These are phyloP conservation scores for Holacanthella duospinosa DNA, from an alignment of 2,888 invertebrate species.

Conservation along the genomic window DNA sequence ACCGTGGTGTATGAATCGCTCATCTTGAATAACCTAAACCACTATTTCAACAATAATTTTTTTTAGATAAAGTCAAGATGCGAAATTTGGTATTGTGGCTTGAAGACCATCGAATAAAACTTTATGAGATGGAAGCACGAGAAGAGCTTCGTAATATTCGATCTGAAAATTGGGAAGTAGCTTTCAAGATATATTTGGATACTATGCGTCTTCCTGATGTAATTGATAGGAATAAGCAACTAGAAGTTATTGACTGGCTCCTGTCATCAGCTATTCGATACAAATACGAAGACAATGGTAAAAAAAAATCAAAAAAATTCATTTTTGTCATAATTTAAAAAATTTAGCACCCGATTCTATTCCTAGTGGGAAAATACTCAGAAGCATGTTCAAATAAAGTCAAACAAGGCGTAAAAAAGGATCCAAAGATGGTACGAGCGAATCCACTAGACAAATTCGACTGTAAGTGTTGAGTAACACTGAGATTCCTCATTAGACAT, in stretches of 20 bases:
- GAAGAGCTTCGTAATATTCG: conserved; percentile 58
- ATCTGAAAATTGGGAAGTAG: conserved; percentile 57
- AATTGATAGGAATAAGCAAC: conserved; percentile 52
- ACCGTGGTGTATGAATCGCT: no score
- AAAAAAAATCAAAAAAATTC: no score
- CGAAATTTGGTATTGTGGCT: conserved; percentile 76
- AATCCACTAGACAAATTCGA: conserved; percentile 78
- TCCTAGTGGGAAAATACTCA: conserved; percentile 46
- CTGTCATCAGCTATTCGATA: conserved; percentile 69
- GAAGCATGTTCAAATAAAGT: conserved; percentile 53
- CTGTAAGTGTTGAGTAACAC: conserved; percentile 50
- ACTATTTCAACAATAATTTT: no score
- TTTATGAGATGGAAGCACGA: conserved; percentile 72
- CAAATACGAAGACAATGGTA: conserved; percentile 71
- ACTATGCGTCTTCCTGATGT: conserved; percentile 46
- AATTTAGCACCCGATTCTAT: neutral
- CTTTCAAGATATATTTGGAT: conserved; percentile 60
- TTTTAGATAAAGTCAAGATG: conserved; percentile 39
- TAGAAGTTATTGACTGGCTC: conserved; percentile 73
- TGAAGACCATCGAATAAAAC: conserved; percentile 85
- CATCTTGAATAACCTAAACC: no score
- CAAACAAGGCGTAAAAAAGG: conserved; percentile 48
- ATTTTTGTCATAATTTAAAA: conserved; percentile 29
- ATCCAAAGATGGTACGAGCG: conserved; percentile 62
- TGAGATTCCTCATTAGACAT: conserved; percentile 38